Evolutionary conservation across 53 echinoderm and acorn worm species (phyloP).

Genomic region (Stichopus horrens): DNA sequence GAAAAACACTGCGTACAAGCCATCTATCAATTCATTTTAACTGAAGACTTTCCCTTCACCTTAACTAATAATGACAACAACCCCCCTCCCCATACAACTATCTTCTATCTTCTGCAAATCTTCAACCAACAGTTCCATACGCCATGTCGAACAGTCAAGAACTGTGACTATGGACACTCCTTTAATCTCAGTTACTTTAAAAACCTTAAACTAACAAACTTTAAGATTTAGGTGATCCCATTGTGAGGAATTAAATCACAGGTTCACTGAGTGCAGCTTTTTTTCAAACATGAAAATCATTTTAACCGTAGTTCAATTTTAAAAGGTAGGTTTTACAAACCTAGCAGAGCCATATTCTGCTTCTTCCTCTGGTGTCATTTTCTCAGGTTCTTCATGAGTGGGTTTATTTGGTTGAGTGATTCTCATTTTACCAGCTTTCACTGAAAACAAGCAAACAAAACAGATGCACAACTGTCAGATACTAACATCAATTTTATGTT

Average conservation of each 20-base stretch:
- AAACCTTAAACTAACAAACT: not conserved
- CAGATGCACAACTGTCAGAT: too few species aligned
- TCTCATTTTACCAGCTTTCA: conserved; percentile 92
- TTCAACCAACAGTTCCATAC: not conserved
- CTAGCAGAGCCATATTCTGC: conserved; percentile 67
- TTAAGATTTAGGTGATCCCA: not conserved
- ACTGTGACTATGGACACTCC: not conserved
- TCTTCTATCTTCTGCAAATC: too few species aligned
- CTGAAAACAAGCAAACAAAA: conserved; percentile 47
- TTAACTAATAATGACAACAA: too few species aligned
- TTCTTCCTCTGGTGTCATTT: conserved; percentile 80
- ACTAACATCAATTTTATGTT: too few species aligned
- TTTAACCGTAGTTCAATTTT: too few species aligned
- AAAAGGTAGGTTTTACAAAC: not conserved
- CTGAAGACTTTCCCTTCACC: too few species aligned
- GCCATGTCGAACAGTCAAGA: not conserved
- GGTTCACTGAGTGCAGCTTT: not conserved
- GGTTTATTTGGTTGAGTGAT: conserved; percentile 75
- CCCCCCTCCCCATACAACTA: too few species aligned
- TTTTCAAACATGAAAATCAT: not conserved
- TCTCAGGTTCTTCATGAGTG: conserved; percentile 58
- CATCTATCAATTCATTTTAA: too few species aligned
- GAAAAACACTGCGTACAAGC: too few species aligned
- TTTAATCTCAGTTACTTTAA: not conserved
- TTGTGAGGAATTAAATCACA: not conserved